phyloP scores from a whole-genome alignment of 2,797 vertebrate species.

The Catharus ustulatus region DNA sequence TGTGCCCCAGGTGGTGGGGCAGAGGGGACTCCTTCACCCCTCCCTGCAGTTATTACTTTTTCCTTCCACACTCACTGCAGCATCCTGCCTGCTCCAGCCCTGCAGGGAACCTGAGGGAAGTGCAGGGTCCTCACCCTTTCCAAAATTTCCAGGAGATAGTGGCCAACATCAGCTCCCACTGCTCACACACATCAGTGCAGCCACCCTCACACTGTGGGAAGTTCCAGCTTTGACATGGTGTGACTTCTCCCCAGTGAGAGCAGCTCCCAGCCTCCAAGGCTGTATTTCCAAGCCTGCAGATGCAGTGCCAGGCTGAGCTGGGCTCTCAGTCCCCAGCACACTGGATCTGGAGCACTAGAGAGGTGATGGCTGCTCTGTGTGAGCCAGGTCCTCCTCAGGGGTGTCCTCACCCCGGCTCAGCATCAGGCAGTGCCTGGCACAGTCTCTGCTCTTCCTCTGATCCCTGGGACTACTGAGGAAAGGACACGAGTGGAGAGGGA shows the following conservation, averaged over 20 bases:
- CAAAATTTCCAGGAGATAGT: not conserved
- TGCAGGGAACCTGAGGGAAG: not conserved
- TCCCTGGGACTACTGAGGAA: not conserved
- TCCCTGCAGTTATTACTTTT: not conserved
- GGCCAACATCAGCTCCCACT: not conserved
- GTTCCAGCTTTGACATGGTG: not conserved
- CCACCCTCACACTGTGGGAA: not conserved
- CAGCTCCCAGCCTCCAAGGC: not conserved
- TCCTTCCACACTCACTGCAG: not conserved
- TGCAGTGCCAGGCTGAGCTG: not conserved
- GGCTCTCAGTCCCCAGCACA: not conserved
- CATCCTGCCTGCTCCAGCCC: not conserved
- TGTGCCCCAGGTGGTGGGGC: not conserved
- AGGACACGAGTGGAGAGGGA: not conserved
- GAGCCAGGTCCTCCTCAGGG: not conserved
- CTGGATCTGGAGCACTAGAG: not conserved
- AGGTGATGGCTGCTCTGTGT: not conserved
- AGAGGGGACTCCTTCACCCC: not conserved
- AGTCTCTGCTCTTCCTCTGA: not conserved
- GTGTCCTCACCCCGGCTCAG: not conserved
- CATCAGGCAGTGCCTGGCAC: not conserved
- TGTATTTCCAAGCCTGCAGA: not conserved
- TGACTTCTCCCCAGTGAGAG: not conserved
- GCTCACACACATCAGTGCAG: not conserved
- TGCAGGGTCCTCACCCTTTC: not conserved